Conservation (phyloP, 1,140 invertebrate genomes). For the Neodiprion fabricii region DNA sequence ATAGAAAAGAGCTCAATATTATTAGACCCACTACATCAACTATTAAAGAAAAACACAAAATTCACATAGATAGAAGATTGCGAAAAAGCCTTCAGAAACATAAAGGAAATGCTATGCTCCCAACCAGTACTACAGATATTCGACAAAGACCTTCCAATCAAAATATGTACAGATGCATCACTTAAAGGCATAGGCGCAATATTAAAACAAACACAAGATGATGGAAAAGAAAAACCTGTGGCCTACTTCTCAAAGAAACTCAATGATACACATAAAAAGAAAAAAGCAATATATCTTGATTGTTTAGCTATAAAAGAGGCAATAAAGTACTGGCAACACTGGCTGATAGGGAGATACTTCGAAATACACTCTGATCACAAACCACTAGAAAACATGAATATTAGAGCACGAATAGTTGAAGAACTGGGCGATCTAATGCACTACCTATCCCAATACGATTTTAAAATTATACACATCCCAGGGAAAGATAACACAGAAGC, state of each 20-base stretch:
- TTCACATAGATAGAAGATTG: constrained; percentile 26
- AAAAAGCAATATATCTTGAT: constrained; percentile 22
- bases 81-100: constrained; percentile 16
- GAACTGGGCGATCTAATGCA: constrained; percentile 21
- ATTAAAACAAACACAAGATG: constrained; percentile 15
- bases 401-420: constrained; percentile 28
- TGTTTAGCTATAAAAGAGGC: constrained; percentile 33
- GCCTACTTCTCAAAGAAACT: background rate
- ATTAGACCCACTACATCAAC: constrained; percentile 33
- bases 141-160: constrained; percentile 18
- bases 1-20: constrained; percentile 30
- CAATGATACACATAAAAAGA: background rate
- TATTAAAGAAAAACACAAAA: constrained; percentile 33
- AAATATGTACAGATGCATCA: constrained; percentile 23
- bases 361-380: constrained; percentile 27
- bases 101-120: constrained; percentile 22
- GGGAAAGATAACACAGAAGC: constrained; percentile 25
- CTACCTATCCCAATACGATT: constrained; percentile 28
- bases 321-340: constrained; percentile 33
- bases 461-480: constrained; percentile 21
- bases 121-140: constrained; percentile 24
- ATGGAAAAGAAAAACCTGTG: constrained; percentile 20
- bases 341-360: constrained; percentile 27
- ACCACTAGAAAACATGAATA: constrained; percentile 29
- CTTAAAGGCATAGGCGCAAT: constrained; percentile 17